phyloP scores from a whole-genome alignment of 2,797 vertebrate genomes.

The Molossus molossus region DNA sequence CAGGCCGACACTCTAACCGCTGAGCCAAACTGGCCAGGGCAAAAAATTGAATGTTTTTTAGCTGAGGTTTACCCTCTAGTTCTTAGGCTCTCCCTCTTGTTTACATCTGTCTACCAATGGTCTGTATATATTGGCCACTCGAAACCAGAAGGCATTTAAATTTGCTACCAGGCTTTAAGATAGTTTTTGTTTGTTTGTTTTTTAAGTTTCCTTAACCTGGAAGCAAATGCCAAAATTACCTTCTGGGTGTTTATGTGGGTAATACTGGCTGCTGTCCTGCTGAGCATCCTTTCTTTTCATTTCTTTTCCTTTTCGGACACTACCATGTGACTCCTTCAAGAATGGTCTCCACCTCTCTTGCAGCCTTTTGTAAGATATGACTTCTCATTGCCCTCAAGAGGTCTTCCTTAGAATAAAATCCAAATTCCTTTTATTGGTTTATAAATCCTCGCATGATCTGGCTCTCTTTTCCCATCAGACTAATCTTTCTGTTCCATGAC shows the following conservation, averaged over 20 bases:
- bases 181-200: not conserved
- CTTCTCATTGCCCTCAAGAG: not conserved
- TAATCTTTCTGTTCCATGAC: not conserved
- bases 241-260: not conserved
- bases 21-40: too few relatives aligned
- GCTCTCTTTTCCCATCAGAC: not conserved
- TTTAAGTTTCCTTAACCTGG: slow-evolving; percentile 19
- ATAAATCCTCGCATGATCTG: slow-evolving; percentile 34
- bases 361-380: not conserved
- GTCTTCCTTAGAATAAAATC: slow-evolving; percentile 47
- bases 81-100: not conserved
- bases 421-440: slow-evolving; percentile 6
- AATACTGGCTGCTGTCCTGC: not conserved
- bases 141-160: slow-evolving; percentile 28
- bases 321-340: not conserved
- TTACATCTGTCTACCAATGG: not conserved
- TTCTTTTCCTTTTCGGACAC: not conserved
- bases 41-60: slow-evolving; percentile 24
- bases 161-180: not conserved
- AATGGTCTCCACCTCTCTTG: not conserved
- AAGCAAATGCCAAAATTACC: slow-evolving; percentile 16
- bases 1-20: too few relatives aligned
- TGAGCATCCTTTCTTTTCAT: not conserved
- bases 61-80: not conserved
- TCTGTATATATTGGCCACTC: slow-evolving; percentile 48